These are phyloP conservation scores for Hypomesus transpacificus DNA, from an alignment of 2,113 vertebrate genomes.

Conservation along the genomic window DNA sequence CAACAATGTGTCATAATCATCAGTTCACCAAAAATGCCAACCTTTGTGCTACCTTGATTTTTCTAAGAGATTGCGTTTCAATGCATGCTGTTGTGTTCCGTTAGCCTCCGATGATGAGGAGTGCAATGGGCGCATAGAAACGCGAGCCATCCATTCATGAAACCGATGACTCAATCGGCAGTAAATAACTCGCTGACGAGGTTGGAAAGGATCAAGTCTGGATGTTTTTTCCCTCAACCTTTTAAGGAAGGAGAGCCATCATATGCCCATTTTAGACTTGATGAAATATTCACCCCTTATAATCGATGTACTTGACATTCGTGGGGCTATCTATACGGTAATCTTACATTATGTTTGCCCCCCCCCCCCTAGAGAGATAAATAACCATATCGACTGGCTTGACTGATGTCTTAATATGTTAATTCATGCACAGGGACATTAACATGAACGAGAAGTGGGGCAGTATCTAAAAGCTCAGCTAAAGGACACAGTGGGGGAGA, in stretches of 20 bases:
- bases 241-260: constrained; percentile 11
- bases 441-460: background rate
- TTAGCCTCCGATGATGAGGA: background rate
- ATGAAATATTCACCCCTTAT: background rate
- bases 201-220: constrained; percentile 26
- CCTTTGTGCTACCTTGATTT: no score
- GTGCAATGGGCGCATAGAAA: background rate
- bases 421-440: background rate
- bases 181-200: constrained; percentile 53
- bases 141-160: constrained; percentile 54
- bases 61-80: background rate
- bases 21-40: background rate
- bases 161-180: constrained; percentile 55
- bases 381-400: no score
- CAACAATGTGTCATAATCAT: background rate
- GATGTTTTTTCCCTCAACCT: constrained; percentile 36
- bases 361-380: no score
- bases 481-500: background rate
- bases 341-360: no score
- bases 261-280: background rate
- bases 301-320: background rate
- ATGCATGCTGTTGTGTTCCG: constrained; percentile 2
- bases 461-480: background rate
- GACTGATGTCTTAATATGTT: no score
- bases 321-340: no score